Conservation (phyloP, 1,140 invertebrate genomes). For the Zaprionus ornatus region DNA sequence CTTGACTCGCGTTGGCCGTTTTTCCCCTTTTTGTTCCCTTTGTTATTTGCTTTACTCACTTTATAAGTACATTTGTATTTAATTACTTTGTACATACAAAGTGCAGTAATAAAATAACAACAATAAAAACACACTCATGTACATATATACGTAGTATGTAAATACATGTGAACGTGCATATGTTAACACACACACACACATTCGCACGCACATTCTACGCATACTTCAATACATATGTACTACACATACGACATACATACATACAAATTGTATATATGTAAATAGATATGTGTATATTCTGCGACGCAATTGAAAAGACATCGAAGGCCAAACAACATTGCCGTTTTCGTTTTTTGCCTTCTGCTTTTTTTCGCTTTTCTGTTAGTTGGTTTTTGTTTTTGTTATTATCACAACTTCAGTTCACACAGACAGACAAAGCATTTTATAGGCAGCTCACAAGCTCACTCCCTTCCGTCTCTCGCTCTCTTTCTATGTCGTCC, state of each 20-base stretch:
- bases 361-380: conserved; percentile 46
- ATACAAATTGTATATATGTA: conserved; percentile 19
- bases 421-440: conserved; percentile 21
- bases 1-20: conserved; percentile 16
- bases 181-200: neutral
- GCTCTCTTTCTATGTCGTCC: conserved; percentile 14
- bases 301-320: conserved; percentile 81
- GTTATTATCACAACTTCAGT: conserved; percentile 69
- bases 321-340: conserved; percentile 80
- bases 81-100: conserved; percentile 38
- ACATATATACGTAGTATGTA: neutral
- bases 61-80: conserved; percentile 30
- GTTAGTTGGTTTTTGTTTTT: conserved; percentile 55
- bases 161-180: conserved; percentile 7
- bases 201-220: conserved; percentile 1
- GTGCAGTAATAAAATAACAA: conserved; percentile 43
- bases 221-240: conserved; percentile 9
- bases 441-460: conserved; percentile 21
- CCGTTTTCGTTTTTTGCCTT: conserved; percentile 57
- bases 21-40: neutral
- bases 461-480: conserved; percentile 7
- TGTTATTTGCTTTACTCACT: conserved; percentile 32
- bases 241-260: conserved; percentile 21
- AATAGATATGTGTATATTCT: conserved; percentile 59
- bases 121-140: conserved; percentile 44